Evolutionary conservation across 23 tunicate genomes (phyloP).

Genomic region (Halocynthia roretzi): DNA sequence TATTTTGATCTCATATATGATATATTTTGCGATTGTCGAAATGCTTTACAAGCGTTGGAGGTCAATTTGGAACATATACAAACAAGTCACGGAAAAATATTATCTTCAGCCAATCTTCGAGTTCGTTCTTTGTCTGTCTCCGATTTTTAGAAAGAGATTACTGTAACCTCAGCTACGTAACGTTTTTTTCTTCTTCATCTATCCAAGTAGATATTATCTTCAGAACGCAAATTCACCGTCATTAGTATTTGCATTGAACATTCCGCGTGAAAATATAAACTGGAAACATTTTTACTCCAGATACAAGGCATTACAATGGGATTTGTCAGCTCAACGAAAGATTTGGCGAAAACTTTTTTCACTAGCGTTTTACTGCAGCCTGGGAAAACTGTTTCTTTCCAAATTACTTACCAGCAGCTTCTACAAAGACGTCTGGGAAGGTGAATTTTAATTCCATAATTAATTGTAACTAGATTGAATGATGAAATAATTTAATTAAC

Average conservation of each 20-base stretch:
- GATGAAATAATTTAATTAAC: too few relatives aligned
- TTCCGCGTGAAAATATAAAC: not conserved
- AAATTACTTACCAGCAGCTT: slow-evolving; percentile 14
- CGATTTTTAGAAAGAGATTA: too few relatives aligned
- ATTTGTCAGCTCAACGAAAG: slow-evolving; percentile 10
- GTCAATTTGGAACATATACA: too few relatives aligned
- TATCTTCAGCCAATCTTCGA: too few relatives aligned
- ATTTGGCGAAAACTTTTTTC: slow-evolving; percentile 8
- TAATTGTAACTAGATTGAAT: not conserved
- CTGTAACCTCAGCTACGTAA: too few relatives aligned
- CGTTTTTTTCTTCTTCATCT: too few relatives aligned
- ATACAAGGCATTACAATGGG: slow-evolving; percentile 19
- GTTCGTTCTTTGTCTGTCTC: too few relatives aligned
- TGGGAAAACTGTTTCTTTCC: slow-evolving; percentile 3
- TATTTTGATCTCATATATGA: too few relatives aligned
- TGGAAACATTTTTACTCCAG: not conserved
- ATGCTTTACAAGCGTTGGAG: too few relatives aligned
- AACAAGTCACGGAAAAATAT: too few relatives aligned
- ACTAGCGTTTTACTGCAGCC: slow-evolving; percentile 2
- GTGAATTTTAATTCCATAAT: not conserved
- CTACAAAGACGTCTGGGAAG: slow-evolving; percentile 11
- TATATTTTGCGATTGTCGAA: too few relatives aligned
- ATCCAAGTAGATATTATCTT: too few relatives aligned
- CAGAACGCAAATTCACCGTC: not conserved
- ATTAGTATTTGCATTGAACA: not conserved